Conservation (phyloP, 2,888 invertebrate species). For the Heliconius erato region DNA sequence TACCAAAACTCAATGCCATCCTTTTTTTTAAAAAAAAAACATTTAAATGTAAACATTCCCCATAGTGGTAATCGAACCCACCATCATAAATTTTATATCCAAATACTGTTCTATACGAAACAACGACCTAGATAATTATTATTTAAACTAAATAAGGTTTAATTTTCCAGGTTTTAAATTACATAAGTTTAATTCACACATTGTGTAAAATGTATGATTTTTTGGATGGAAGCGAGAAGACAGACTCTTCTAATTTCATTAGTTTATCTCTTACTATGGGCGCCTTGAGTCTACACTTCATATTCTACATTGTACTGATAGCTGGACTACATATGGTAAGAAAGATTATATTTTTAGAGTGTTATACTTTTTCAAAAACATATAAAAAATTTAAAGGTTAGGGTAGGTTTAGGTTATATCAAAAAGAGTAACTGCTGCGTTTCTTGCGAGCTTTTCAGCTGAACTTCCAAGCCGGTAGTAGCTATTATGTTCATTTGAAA, state of each 20-base stretch:
- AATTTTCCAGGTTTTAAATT: not conserved
- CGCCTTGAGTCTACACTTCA: not conserved
- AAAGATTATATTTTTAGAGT: not conserved
- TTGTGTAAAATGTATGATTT: conserved; percentile 1
- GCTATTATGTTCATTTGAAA: no score
- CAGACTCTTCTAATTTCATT: not conserved
- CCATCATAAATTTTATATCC: no score
- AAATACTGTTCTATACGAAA: no score
- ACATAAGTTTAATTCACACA: not conserved
- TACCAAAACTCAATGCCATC: no score
- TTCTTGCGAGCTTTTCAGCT: no score
- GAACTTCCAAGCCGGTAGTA: no score
- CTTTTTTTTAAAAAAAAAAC: no score
- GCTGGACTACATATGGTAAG: conserved; percentile 27
- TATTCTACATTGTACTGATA: conserved; percentile 8
- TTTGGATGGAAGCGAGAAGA: not conserved
- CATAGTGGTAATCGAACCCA: no score
- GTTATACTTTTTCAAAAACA: not conserved
- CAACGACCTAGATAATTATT: no score
- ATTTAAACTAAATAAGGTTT: not conserved
- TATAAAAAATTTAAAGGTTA: not conserved
- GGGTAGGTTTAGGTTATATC: not conserved
- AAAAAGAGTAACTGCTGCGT: no score
- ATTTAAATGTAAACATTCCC: no score
- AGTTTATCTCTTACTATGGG: not conserved